phyloP scores from a whole-genome alignment of 53 echinoderm and acorn worm species.

The Crossaster papposus region DNA sequence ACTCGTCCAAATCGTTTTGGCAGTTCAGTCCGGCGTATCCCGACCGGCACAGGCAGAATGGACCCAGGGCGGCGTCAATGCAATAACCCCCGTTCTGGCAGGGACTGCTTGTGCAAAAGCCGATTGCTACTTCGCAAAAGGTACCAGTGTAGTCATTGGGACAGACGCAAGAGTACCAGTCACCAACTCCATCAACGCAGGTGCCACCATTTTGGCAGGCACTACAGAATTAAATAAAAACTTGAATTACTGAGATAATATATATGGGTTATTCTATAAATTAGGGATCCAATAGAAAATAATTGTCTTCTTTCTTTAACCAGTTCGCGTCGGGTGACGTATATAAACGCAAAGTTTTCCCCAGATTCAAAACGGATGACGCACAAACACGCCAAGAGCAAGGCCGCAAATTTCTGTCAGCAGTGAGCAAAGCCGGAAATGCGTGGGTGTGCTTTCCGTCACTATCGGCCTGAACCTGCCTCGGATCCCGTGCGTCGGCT shows the following conservation, averaged over 20 bases:
- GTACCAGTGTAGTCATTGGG: conserved; percentile 68
- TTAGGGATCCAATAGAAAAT: too few relatives aligned
- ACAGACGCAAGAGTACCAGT: conserved; percentile 69
- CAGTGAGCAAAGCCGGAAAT: too few relatives aligned
- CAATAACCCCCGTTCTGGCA: conserved; percentile 71
- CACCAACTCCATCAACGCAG: conserved; percentile 69
- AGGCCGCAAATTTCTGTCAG: too few relatives aligned
- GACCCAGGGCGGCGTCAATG: conserved; percentile 69
- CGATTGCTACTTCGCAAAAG: conserved; percentile 62
- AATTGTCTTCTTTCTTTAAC: too few relatives aligned
- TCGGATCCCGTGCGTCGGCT: too few relatives aligned
- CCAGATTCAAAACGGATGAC: too few relatives aligned
- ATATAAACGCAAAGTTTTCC: too few relatives aligned
- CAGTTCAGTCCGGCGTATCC: conserved; percentile 81
- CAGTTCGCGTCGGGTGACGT: too few relatives aligned
- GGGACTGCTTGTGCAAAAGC: conserved; percentile 71
- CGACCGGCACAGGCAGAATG: conserved; percentile 65
- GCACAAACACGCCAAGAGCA: too few relatives aligned
- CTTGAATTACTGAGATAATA: background rate
- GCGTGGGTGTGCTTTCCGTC: too few relatives aligned
- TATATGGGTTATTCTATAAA: too few relatives aligned
- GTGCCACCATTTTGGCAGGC: conserved; percentile 76
- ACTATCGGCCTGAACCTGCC: too few relatives aligned
- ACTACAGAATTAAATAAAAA: background rate
- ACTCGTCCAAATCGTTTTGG: conserved; percentile 74